phyloP scores from a whole-genome alignment of 2,113 vertebrate species.

The Paratilapia polleni region DNA sequence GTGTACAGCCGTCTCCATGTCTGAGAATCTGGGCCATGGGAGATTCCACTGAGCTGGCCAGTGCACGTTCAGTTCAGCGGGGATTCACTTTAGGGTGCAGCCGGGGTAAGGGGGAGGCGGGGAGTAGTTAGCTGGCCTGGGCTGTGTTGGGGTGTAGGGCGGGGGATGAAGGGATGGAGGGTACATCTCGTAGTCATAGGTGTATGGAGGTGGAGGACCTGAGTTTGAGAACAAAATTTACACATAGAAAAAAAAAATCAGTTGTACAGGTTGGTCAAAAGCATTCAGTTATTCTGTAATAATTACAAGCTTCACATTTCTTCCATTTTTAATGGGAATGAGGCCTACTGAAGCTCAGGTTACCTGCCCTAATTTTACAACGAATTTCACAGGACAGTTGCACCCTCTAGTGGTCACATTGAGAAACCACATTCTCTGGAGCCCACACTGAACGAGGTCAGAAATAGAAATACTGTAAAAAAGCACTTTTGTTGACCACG shows the following conservation, averaged over 20 bases:
- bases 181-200: slow-evolving; percentile 87
- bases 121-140: slow-evolving; percentile 76
- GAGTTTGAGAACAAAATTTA: slow-evolving; percentile 11
- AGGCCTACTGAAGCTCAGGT: neutral
- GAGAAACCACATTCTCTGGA: neutral
- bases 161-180: slow-evolving; percentile 83
- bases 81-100: slow-evolving; percentile 81
- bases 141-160: slow-evolving; percentile 85
- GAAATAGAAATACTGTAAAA: neutral
- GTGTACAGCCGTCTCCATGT: neutral
- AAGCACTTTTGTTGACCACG: neutral
- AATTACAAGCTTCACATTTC: neutral
- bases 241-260: neutral
- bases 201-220: slow-evolving; percentile 90
- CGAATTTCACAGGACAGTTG: neutral
- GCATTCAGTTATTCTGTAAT: neutral
- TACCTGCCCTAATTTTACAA: neutral
- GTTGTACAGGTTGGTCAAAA: neutral
- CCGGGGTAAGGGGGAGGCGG: slow-evolving; percentile 90
- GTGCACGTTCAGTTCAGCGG: neutral
- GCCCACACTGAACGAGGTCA: neutral
- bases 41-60: neutral
- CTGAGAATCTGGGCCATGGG: neutral
- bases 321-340: neutral
- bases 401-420: slow-evolving; percentile 47